Percentiles rank a stretch among this genome's conserved stretches.
phyloP scores from a whole-genome alignment of 92 coral and sea anemone genomes.

The Galaxea fascicularis region DNA sequence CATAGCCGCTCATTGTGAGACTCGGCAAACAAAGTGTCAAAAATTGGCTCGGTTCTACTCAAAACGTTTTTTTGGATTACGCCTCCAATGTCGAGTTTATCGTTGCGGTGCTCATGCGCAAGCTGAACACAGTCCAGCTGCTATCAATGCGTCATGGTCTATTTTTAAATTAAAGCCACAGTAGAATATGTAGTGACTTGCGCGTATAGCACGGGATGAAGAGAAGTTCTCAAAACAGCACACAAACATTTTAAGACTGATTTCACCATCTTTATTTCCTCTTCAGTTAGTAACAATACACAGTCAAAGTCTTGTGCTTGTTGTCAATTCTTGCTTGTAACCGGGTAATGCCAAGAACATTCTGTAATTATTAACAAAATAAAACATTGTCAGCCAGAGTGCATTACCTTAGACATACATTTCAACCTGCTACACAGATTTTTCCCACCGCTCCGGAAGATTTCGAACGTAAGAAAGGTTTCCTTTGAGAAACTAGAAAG shows the following conservation, averaged over 20 bases:
- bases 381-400: no score
- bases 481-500: no score
- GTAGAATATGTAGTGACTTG: background rate
- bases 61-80: background rate
- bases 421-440: no score
- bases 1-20: slow-evolving; percentile 21
- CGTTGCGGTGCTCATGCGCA: background rate
- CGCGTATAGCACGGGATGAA: background rate
- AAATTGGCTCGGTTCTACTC: background rate
- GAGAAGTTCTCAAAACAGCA: background rate
- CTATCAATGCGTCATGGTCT: background rate
- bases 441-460: no score
- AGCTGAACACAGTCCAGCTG: background rate
- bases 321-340: background rate
- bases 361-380: background rate
- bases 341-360: background rate
- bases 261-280: background rate
- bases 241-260: background rate
- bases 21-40: background rate
- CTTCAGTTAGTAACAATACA: background rate
- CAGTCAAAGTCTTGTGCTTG: background rate
- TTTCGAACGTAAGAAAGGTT: no score
- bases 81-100: background rate
- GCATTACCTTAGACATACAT: no score
- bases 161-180: background rate